Base-by-base conservation (phyloP, 1,140 invertebrate genomes). In the Scaptomyza pallida region DNA sequence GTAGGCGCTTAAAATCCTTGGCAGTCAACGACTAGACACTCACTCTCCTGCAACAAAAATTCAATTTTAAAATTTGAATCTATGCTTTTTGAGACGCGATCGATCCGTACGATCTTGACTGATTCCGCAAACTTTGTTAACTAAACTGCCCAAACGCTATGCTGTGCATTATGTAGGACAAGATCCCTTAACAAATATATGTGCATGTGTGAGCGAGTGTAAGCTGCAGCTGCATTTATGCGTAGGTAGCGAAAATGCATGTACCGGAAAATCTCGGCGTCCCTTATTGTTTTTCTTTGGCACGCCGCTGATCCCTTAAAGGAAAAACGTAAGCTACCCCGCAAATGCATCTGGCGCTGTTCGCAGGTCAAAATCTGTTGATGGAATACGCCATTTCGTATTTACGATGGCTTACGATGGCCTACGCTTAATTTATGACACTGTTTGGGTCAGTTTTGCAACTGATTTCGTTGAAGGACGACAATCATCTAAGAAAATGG, bases 121-220 rank as follows among this genome's bases (percentile, higher is more conserved):
- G 78, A 62, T 78, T 85, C 47, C 69, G 69, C 61, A 54, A 55
- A 56, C 26, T 50, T 35, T 68, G 74, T 74, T 67, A 76, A 86
- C 77, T 86, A 76, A 89, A 62, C 82, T 52, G 61, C 54, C 47
- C 23, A 69, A 35, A 72, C 40, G 55, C 62, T 56, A n/a, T 54
- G 75, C 65, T 13, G 17, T 41, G 60, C 71, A 86, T 89, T 89
- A 89, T 89, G 79, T 89, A 89, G 65, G 64, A 57, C 48, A 23
- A 60, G 61, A 54, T 71, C 52, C 37, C n/a, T 43, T 54, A 37
- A 5, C 16, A 5, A 40, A 17, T 37, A 16, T 55, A 10, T 54
- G 12, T 19, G 40, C 9, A 0, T 51, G 10, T 10, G 16, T 44
- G 10, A 51, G 23, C 21, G 37, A 59, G 55, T 21, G n/a, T n/a